Conservation (phyloP, 2,888 invertebrate genomes). For the Patella pellucida region DNA sequence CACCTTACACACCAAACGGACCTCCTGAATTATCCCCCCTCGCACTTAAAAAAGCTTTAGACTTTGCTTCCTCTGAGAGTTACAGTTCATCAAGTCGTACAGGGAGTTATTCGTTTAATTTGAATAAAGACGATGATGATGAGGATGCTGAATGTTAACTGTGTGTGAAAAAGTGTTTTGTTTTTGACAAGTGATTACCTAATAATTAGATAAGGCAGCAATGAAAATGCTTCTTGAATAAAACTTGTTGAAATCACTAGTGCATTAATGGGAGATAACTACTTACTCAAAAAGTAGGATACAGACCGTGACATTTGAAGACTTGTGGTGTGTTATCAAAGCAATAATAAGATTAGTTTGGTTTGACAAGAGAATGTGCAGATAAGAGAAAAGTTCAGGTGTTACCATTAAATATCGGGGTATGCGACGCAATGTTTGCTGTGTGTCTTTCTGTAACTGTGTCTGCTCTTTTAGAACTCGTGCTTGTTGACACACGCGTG, state of each 20-base stretch:
- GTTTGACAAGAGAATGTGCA: no score
- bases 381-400: no score
- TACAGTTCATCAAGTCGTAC: conserved; percentile 33
- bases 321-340: no score
- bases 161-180: neutral
- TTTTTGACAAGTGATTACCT: neutral
- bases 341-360: no score
- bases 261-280: neutral
- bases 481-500: no score
- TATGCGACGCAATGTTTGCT: no score
- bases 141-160: conserved; percentile 42
- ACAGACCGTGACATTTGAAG: neutral
- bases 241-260: neutral
- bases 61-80: conserved; percentile 29
- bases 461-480: no score
- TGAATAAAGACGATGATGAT: conserved; percentile 25
- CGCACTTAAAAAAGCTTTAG: conserved; percentile 36
- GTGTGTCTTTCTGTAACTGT: no score
- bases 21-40: conserved; percentile 41
- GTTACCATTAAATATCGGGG: no score
- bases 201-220: conserved; percentile 8
- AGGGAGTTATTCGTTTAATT: conserved; percentile 23
- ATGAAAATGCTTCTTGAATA: neutral
- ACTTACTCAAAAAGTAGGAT: neutral
- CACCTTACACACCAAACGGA: conserved; percentile 37